These are phyloP conservation scores for Drosophila sucinea DNA, from an alignment of 1,140 invertebrate species.

Conservation along the genomic window DNA sequence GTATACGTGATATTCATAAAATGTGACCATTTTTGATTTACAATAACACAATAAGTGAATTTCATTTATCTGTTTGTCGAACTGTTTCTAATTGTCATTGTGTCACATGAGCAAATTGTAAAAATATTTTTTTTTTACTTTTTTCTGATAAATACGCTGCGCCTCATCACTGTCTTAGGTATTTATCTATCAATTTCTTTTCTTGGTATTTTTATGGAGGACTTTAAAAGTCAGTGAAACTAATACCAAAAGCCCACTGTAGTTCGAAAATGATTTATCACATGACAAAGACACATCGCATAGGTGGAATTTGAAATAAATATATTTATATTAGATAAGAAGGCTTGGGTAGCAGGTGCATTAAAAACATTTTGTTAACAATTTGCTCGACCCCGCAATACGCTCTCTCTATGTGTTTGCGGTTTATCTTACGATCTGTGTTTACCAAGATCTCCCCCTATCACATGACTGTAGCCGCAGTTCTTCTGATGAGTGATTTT, in stretches of 20 bases:
- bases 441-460: slow-evolving; percentile 49
- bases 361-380: slow-evolving; percentile 32
- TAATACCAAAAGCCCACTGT: slow-evolving; percentile 41
- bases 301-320: slow-evolving; percentile 14
- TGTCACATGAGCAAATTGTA: slow-evolving; percentile 33
- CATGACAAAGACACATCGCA: slow-evolving; percentile 54
- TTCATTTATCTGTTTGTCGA: not conserved
- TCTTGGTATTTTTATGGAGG: slow-evolving; percentile 15
- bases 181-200: slow-evolving; percentile 54
- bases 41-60: not conserved
- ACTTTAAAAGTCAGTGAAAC: slow-evolving; percentile 44
- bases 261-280: slow-evolving; percentile 60
- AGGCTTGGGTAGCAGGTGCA: slow-evolving; percentile 22
- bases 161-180: slow-evolving; percentile 52
- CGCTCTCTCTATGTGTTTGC: slow-evolving; percentile 26
- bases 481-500: slow-evolving; percentile 46
- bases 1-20: slow-evolving; percentile 60
- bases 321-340: slow-evolving; percentile 52
- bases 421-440: slow-evolving; percentile 62
- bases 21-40: slow-evolving; percentile 23
- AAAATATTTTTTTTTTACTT: slow-evolving; percentile 21
- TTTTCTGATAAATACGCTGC: slow-evolving; percentile 29
- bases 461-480: slow-evolving; percentile 64
- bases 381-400: not conserved
- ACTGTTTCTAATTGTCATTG: slow-evolving; percentile 11